Evolutionary conservation across 2,888 invertebrate genomes (phyloP), one percentile per base, ranked within the genome.

Genomic region (Metalampra italica): DNA sequence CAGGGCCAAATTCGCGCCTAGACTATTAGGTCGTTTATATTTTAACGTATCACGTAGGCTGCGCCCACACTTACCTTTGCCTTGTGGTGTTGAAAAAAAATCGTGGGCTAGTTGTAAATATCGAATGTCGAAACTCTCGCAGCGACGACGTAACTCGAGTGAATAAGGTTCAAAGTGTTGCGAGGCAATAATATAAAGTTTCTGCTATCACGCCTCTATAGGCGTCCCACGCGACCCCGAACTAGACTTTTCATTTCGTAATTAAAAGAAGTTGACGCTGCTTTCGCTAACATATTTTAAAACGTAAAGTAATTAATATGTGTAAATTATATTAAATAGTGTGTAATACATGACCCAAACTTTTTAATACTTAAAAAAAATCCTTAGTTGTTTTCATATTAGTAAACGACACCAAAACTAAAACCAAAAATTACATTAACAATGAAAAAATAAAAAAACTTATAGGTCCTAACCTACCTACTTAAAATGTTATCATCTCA

Each of bases 51-150:
- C 57, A 75, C 71, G 83, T 83, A 82, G 82, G 82, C 64, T 60
- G 81, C 81, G 77, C 85, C 85, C 77, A 82, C 83, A 68, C 66
- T 60, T 50, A 47, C 57, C 50, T 57, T 60, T 62, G 59, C 66
- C 63, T 64, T 56, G 57, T 64, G 53, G 65, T 62, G 65, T 66
- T 66, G 68, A 73, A 62, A 77, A 82, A 82, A 73, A 76, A 76
- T 69, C 78, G 79, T 82, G 78, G 81, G 79, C 68, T 66, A 67
- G 60, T 73, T 67, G 77, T 75, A 75, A 73, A 75, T 68, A 75
- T 54, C 68, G 59, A 57, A 52, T 54, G 51, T 56, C 54, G 53
- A 54, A 52, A 50, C 54, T 57, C 51, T 59, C 47, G 41, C n/a
- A n/a, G n/a, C 41, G 49, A 49, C 46, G 30, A 48, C 64, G 59